Evolutionary conservation across 2,888 invertebrate genomes (phyloP), one percentile per base, ranked within the genome.

Genomic region (Callyntrura sp.): DNA sequence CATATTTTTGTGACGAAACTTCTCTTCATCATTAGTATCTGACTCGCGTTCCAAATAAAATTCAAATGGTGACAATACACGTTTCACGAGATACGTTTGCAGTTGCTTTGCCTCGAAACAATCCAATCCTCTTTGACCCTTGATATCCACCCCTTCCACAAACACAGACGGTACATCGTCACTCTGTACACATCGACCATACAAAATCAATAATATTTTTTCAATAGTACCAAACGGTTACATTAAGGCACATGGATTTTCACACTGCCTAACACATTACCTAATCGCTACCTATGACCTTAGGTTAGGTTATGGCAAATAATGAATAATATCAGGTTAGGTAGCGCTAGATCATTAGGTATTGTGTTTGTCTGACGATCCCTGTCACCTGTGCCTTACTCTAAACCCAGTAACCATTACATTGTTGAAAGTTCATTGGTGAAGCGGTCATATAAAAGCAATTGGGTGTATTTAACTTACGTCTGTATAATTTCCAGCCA

Each of bases 51-150:
- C 78, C 85, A 85, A 14, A 51, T 85, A 85, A 20, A 85, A 85
- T 23, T 85, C 85, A 85, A 85, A 85, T 11, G 85, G 85, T 5
- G 85, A 85, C 62, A 85, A 28, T 0, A 85, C 65, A 1, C 85
- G 43, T n/a, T 6, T 45, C 25, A 85, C 85, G 17, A 17, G 20
- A 45, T 78, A 85, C 0, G 78, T 35, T 8, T 57, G 55, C 0
- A 79, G 57, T 3, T 79, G 57, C 11, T 79, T 79, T n/a, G 55
- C 35, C 28, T 20, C 57, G 12, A 11, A 48, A 1, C 48, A 14
- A 12, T 1, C 12, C 43, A 43, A 17, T 8, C 43, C 70, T 17
- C 2, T 3, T 14, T 45, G 4, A 17, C 17, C 11, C 11, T 11
- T 73, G 9, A 73, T 48, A 12, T 73, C 45, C 17, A 14, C n/a